phyloP scores from a whole-genome alignment of 2,888 invertebrate genomes.

The Smittia aterrima region DNA sequence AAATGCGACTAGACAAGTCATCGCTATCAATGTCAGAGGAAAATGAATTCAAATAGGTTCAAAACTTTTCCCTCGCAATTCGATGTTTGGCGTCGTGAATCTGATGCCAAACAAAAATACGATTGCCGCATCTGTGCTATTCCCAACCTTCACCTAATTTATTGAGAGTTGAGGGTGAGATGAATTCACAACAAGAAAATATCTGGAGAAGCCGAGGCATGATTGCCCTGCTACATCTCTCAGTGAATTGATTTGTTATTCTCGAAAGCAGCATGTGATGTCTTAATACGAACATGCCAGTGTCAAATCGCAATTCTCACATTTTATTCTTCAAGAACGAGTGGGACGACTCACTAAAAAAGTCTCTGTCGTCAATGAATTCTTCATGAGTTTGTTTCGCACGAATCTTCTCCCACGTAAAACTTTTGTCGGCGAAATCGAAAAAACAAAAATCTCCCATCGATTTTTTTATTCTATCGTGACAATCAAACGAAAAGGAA shows the following conservation, averaged over 20 bases:
- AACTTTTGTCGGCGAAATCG: not conserved
- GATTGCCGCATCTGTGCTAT: not conserved
- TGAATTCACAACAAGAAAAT: not conserved
- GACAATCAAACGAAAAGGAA: not conserved
- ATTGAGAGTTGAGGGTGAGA: not conserved
- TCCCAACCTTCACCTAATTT: constrained; percentile 6
- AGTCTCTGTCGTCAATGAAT: not conserved
- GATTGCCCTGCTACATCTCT: not conserved
- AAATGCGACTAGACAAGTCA: not conserved
- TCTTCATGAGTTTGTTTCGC: not conserved
- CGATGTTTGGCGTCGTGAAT: not conserved
- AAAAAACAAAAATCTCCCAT: not conserved
- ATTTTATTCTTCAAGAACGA: not conserved
- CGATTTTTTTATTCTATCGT: not conserved
- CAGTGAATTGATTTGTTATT: not conserved
- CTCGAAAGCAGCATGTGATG: not conserved
- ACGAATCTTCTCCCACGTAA: not conserved
- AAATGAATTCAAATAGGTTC: not conserved
- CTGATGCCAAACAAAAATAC: not conserved
- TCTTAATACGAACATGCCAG: not conserved
- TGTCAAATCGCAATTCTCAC: not conserved
- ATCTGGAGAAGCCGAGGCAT: not conserved
- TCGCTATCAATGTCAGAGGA: not conserved
- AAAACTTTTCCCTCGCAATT: not conserved
- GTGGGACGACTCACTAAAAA: no score